phyloP scores from a whole-genome alignment of 2,113 vertebrate species.

The Callocephalon fimbriatum region DNA sequence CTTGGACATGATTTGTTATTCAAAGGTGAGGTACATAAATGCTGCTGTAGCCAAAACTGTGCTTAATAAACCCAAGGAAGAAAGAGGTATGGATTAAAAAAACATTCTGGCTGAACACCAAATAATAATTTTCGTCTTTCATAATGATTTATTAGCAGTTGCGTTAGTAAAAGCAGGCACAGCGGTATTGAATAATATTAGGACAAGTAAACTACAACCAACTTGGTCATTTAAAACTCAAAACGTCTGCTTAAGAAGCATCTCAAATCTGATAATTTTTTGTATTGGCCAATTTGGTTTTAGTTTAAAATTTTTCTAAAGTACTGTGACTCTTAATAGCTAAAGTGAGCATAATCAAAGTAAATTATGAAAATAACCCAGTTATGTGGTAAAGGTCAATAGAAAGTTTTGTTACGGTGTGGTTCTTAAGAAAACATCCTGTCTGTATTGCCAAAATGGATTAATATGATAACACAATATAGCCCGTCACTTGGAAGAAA shows the following conservation, averaged over 20 bases:
- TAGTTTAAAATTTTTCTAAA: neutral
- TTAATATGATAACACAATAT: neutral
- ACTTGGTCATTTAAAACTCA: neutral
- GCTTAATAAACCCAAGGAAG: neutral
- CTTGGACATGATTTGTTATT: neutral
- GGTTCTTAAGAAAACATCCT: neutral
- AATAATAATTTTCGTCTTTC: neutral
- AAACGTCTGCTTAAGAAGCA: neutral
- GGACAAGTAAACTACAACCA: neutral
- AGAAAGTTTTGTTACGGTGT: conserved; percentile 16
- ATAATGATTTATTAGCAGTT: neutral
- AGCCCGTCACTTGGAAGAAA: conserved; percentile 16
- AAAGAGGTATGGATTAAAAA: neutral
- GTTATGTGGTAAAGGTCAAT: conserved; percentile 24
- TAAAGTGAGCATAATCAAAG: neutral
- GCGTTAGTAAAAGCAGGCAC: neutral
- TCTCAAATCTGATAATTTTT: neutral
- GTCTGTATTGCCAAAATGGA: conserved; percentile 25
- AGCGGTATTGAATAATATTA: neutral
- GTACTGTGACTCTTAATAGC: neutral
- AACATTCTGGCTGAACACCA: neutral
- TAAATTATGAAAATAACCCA: conserved; percentile 36
- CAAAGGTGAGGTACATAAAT: neutral
- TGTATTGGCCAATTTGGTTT: neutral
- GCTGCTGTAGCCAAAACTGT: neutral